phyloP scores from a whole-genome alignment of 2,797 vertebrate genomes.

The Urophycis tenuis region DNA sequence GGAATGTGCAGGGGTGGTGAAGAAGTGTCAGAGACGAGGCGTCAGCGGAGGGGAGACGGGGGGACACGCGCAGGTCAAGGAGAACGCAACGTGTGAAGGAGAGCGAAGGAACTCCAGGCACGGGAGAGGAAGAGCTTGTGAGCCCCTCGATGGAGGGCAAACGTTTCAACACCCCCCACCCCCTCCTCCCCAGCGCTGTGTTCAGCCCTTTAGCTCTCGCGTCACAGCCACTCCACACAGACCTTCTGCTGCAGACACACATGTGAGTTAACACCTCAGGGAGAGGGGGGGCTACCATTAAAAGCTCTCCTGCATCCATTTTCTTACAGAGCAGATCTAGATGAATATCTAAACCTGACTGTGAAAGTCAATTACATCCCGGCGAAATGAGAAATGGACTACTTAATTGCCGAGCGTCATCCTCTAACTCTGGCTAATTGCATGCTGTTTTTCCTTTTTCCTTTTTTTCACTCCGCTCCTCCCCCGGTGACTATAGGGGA shows the following conservation, averaged over 20 bases:
- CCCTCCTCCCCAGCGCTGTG: too few species aligned
- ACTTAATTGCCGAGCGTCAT: conserved; percentile 65
- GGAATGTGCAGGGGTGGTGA: neutral
- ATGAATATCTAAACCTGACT: conserved; percentile 66
- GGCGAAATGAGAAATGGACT: conserved; percentile 63
- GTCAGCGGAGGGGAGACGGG: too few species aligned
- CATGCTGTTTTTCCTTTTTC: conserved; percentile 41
- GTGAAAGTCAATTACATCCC: conserved; percentile 61
- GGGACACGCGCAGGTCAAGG: neutral
- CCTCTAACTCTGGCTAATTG: conserved; percentile 65
- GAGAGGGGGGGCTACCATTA: neutral
- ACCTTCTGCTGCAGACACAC: conserved; percentile 40
- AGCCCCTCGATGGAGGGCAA: conserved; percentile 45
- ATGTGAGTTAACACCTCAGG: conserved; percentile 68
- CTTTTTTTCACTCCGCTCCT: conserved; percentile 21
- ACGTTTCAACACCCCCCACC: conserved; percentile 47
- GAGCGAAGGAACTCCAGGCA: conserved; percentile 33
- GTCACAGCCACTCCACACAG: conserved; percentile 1
- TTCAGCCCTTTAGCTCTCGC: neutral
- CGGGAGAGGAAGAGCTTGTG: conserved; percentile 27
- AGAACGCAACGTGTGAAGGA: conserved; percentile 25
- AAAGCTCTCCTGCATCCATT: conserved; percentile 45
- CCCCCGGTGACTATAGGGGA: conserved; percentile 39
- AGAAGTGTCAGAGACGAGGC: too few species aligned
- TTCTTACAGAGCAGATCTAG: conserved; percentile 48